These are phyloP conservation scores for Agonum fuliginosum DNA, from an alignment of 2,888 invertebrate genomes.

Conservation along the genomic window DNA sequence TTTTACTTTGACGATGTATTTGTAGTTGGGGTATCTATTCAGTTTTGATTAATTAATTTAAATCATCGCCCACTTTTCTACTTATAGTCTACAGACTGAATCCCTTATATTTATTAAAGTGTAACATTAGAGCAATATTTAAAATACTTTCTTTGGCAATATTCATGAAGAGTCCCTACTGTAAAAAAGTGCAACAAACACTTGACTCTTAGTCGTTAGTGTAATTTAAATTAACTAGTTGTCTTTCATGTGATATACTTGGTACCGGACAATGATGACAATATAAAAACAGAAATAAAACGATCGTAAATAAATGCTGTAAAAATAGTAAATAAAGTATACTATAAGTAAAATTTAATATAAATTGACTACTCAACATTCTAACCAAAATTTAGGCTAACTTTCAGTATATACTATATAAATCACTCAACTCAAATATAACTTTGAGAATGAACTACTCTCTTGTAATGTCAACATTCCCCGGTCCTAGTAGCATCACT, in stretches of 20 bases:
- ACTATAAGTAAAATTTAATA: background rate
- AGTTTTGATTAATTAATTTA: slow-evolving; percentile 28
- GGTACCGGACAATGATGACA: background rate
- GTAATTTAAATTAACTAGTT: slow-evolving; percentile 37
- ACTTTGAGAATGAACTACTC: too few relatives aligned
- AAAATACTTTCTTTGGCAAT: slow-evolving; percentile 59
- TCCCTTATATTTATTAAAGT: slow-evolving; percentile 32
- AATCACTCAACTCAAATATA: too few relatives aligned
- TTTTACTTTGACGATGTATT: background rate
- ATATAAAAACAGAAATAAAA: too few relatives aligned
- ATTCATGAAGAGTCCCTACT: slow-evolving; percentile 49
- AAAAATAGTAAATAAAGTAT: too few relatives aligned
- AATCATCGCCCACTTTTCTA: slow-evolving; percentile 20
- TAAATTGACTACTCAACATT: too few relatives aligned
- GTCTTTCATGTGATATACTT: slow-evolving; percentile 21
- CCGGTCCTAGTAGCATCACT: background rate
- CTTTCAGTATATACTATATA: too few relatives aligned
- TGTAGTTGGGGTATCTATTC: slow-evolving; percentile 19
- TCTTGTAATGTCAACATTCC: background rate
- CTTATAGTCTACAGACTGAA: slow-evolving; percentile 11
- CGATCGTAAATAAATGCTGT: too few relatives aligned
- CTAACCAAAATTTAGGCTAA: too few relatives aligned
- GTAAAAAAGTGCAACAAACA: slow-evolving; percentile 50
- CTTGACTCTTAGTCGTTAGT: slow-evolving; percentile 34
- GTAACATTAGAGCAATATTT: slow-evolving; percentile 52